These are phyloP conservation scores for Piprites chloris DNA, from an alignment of 2,113 vertebrate species.

Conservation along the genomic window DNA sequence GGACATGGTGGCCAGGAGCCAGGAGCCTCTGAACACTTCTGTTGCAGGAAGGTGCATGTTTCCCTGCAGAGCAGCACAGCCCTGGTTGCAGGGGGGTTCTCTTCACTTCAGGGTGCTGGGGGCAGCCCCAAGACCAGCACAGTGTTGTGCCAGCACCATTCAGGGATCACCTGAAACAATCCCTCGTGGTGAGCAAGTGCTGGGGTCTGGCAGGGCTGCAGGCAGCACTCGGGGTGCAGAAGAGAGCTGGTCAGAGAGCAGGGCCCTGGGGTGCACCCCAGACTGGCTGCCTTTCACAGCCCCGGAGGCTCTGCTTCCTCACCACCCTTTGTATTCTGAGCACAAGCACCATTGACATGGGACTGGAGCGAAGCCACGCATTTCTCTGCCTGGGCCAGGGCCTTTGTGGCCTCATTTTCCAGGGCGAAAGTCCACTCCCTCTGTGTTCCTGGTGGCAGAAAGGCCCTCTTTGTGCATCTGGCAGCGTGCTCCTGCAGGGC, in stretches of 20 bases:
- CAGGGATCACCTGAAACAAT: not conserved
- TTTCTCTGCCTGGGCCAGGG: conserved; percentile 64
- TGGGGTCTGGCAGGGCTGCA: not conserved
- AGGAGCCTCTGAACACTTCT: not conserved
- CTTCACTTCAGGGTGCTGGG: fast-evolving
- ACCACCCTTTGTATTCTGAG: conserved; percentile 72
- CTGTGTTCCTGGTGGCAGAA: conserved; percentile 67
- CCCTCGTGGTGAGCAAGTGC: fast-evolving
- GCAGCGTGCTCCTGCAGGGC: conserved; percentile 26
- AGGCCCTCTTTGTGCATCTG: conserved; percentile 69
- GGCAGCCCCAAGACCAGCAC: not conserved
- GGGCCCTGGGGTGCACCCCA: not conserved
- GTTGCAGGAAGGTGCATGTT: not conserved
- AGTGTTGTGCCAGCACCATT: not conserved
- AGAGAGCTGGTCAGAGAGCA: not conserved
- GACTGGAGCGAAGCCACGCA: conserved; percentile 57
- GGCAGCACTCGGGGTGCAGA: not conserved
- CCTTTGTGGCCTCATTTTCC: conserved; percentile 68
- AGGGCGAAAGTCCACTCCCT: conserved; percentile 64
- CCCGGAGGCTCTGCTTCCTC: conserved; percentile 55
- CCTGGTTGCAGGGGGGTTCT: not conserved
- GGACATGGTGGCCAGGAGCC: not conserved
- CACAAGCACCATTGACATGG: conserved; percentile 69
- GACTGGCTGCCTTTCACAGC: conserved; percentile 52
- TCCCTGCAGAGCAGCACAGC: not conserved